Percentiles rank a stretch among this genome's conserved stretches.
Evolutionary conservation across 2,113 vertebrate species (phyloP).

Genomic region (Percina caprodes): DNA sequence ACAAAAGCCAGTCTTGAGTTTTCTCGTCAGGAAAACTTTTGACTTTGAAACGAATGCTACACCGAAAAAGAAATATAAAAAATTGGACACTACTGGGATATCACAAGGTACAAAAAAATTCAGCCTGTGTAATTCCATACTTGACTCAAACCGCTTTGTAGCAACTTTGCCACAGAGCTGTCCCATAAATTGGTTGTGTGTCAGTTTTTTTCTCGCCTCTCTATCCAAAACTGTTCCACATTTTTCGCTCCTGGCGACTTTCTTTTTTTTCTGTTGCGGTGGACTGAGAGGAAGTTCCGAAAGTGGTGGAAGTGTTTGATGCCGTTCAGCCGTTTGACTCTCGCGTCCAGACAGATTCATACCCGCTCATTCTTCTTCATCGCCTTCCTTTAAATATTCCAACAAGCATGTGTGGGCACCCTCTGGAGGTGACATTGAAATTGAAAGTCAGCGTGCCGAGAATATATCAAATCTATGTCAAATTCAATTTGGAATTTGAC

Average conservation of each 20-base stretch:
- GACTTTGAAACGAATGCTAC: not conserved
- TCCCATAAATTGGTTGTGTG: conserved; percentile 55
- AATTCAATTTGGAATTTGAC: conserved; percentile 60
- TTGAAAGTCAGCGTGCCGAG: conserved; percentile 49
- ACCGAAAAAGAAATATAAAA: not conserved
- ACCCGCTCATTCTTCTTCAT: conserved; percentile 65
- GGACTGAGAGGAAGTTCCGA: conserved; percentile 59
- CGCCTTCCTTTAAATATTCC: conserved; percentile 67
- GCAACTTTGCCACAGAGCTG: conserved; percentile 49
- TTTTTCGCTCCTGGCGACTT: conserved; percentile 57
- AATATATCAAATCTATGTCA: conserved; percentile 71
- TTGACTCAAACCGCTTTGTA: conserved; percentile 44
- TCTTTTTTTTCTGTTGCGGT: conserved; percentile 13
- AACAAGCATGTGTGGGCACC: conserved; percentile 59
- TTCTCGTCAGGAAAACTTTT: conserved; percentile 5
- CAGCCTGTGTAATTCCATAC: conserved; percentile 29
- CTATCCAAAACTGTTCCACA: conserved; percentile 59
- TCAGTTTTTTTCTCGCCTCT: conserved; percentile 43
- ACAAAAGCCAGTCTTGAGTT: not conserved
- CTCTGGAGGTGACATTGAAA: conserved; percentile 75
- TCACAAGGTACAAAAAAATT: not conserved
- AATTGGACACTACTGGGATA: not conserved
- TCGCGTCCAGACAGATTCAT: conserved; percentile 52
- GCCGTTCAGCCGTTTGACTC: conserved; percentile 53
- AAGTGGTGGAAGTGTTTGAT: conserved; percentile 74